Evolutionary conservation across 2,113 vertebrate genomes (phyloP), one percentile per base, ranked within the genome.

Genomic region (Tachuris rubrigastra): DNA sequence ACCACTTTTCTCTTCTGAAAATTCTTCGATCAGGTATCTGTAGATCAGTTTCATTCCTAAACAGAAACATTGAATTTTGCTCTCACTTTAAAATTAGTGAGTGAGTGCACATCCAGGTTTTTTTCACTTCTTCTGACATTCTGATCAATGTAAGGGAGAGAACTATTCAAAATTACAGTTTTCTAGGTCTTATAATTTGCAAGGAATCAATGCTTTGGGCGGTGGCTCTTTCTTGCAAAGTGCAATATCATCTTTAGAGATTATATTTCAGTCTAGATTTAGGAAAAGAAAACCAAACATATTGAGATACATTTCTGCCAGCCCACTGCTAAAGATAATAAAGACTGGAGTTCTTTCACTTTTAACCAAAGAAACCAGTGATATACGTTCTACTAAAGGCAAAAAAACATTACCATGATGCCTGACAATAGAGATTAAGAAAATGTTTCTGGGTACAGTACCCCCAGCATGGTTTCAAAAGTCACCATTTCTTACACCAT

Each of bases 21-120:
- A 89, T 46, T 66, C 3, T 44, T 84, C 77, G 4, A 44, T 60
- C 14, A 6, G 4, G 5, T n/a, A 37, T 47, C 7, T 77, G 23
- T 66, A 65, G 12, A 35, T 60, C 21, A 62, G 12, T 66, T 89
- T 68, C 69, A 60, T 81, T 77, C 46, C 25, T 77, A 84, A 80
- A 77, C 2, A 8, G 35, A 72, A 83, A 47, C 6, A 55, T 2
- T 31, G 25, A 25, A 28, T 68, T 89, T 73, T 80, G 3, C 5
- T 73, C 23, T 21, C 3, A n/a, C 84, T 77, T 86, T 73, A 41
- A 39, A 14, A 31, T 72, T 44, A 37, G 6, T 69, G 24, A 65
- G 4, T 50, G 39, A 58, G 77, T 52, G 4, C 7, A 72, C 4
- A 80, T 15, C 7, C 2, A 5, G 13, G 2, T 0, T 21, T 39